These are phyloP conservation scores for Drosophila leonis DNA, from an alignment of 2,888 invertebrate genomes.

Conservation along the genomic window DNA sequence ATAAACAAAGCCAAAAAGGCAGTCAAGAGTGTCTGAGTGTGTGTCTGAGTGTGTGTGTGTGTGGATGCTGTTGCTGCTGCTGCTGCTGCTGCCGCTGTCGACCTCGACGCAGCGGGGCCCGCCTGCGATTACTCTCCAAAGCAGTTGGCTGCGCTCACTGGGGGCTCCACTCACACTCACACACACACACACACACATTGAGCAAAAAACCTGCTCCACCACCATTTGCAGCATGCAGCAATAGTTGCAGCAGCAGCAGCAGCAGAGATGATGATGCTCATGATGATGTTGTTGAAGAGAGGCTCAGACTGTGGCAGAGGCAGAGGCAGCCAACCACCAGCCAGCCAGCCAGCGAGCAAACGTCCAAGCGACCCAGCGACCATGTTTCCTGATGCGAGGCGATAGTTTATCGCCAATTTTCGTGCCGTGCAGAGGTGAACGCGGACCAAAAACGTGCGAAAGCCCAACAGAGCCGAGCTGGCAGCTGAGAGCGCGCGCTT, in stretches of 20 bases:
- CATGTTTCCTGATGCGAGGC: constrained; percentile 85
- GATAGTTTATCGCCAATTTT: constrained; percentile 86
- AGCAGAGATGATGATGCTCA: constrained; percentile 34
- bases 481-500: constrained; percentile 12
- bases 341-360: constrained; percentile 48
- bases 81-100: constrained; percentile 40
- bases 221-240: constrained; percentile 75
- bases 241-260: constrained; percentile 49
- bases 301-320: constrained; percentile 25
- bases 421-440: constrained; percentile 86
- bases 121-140: constrained; percentile 66
- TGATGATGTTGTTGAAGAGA: constrained; percentile 18
- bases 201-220: constrained; percentile 76
- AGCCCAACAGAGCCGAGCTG: constrained; percentile 32
- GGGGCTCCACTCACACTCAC: constrained; percentile 39
- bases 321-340: constrained; percentile 44
- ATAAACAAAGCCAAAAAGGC: constrained; percentile 65
- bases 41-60: not conserved
- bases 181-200: not conserved
- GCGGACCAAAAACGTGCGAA: constrained; percentile 83
- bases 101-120: constrained; percentile 55
- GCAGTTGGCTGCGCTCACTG: constrained; percentile 61
- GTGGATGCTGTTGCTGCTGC: constrained; percentile 19
- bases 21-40: constrained; percentile 11
- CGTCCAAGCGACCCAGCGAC: constrained; percentile 67